These are phyloP conservation scores for Liasis olivaceus DNA, from an alignment of 2,797 vertebrate species.

Conservation along the genomic window DNA sequence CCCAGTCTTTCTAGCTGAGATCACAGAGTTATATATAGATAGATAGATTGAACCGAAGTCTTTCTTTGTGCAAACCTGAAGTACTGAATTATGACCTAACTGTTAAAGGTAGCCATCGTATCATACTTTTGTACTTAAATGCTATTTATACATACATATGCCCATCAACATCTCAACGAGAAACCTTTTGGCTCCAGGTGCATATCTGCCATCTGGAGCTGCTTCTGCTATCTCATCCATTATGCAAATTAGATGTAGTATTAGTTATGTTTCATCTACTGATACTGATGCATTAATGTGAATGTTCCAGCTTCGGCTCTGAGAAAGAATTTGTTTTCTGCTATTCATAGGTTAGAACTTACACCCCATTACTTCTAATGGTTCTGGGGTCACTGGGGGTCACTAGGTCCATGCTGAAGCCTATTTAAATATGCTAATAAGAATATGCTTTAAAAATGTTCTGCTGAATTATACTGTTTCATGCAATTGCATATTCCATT, in stretches of 20 bases:
- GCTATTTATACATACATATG: not conserved
- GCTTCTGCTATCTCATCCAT: constrained; percentile 62
- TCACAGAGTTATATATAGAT: not conserved
- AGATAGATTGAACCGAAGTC: not conserved
- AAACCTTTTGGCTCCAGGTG: constrained; percentile 68
- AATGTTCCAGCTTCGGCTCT: constrained; percentile 53
- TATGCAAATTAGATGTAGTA: constrained; percentile 71
- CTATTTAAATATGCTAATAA: constrained; percentile 45
- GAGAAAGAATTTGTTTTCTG: constrained; percentile 61
- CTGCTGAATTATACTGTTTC: constrained; percentile 29
- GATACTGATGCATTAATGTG: constrained; percentile 66
- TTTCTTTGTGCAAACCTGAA: not conserved
- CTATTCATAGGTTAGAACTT: constrained; percentile 61
- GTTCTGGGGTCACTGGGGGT: constrained; percentile 56
- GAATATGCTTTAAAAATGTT: constrained; percentile 14
- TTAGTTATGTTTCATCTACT: constrained; percentile 69
- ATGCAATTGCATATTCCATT: constrained; percentile 14
- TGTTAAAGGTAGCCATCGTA: not conserved
- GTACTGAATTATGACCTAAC: not conserved
- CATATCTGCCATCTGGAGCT: constrained; percentile 71
- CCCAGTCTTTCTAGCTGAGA: not conserved
- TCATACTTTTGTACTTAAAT: not conserved
- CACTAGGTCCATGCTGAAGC: constrained; percentile 49
- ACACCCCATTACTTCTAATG: constrained; percentile 66
- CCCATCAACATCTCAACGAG: constrained; percentile 23